Conservation (phyloP, 2,888 invertebrate species). For the Nephrocerus scutellatus region DNA sequence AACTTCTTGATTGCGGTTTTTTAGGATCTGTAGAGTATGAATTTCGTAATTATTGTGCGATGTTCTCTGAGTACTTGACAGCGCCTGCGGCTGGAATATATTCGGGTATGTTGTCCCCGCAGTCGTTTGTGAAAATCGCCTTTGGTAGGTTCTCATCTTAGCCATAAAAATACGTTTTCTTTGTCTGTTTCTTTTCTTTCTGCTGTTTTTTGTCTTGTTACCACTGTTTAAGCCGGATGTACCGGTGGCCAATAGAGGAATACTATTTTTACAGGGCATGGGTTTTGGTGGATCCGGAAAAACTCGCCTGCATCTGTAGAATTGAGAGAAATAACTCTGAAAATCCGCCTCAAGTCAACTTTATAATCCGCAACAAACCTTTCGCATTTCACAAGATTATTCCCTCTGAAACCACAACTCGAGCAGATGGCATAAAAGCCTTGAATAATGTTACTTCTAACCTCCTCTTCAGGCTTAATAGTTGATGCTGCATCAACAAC, state of each 20-base stretch:
- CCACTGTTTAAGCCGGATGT: too few species aligned
- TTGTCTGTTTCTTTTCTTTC: too few species aligned
- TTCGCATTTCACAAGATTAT: constrained; percentile 67
- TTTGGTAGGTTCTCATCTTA: too few species aligned
- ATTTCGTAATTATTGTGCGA: constrained; percentile 22
- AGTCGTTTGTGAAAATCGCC: too few species aligned
- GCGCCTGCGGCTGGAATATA: too few species aligned
- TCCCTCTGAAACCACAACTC: constrained; percentile 67
- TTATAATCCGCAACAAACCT: constrained; percentile 41
- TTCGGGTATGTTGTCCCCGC: too few species aligned
- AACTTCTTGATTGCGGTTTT: constrained; percentile 20
- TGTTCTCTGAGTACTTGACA: constrained; percentile 16
- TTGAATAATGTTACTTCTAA: constrained; percentile 55
- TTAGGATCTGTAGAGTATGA: constrained; percentile 36
- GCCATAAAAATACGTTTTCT: too few species aligned
- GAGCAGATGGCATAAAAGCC: constrained; percentile 69
- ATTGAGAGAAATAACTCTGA: too few species aligned
- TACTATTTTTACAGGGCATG: constrained; percentile 26
- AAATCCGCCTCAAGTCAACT: too few species aligned
- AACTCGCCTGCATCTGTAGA: constrained; percentile 56
- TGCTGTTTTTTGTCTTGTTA: too few species aligned
- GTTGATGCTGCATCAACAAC: constrained; percentile 13
- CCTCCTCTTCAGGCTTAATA: constrained; percentile 44
- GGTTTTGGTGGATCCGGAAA: constrained; percentile 62
- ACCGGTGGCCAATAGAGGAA: too few species aligned